These are phyloP conservation scores for Philhelius pedissequus DNA, from an alignment of 2,888 invertebrate genomes.

Conservation along the genomic window DNA sequence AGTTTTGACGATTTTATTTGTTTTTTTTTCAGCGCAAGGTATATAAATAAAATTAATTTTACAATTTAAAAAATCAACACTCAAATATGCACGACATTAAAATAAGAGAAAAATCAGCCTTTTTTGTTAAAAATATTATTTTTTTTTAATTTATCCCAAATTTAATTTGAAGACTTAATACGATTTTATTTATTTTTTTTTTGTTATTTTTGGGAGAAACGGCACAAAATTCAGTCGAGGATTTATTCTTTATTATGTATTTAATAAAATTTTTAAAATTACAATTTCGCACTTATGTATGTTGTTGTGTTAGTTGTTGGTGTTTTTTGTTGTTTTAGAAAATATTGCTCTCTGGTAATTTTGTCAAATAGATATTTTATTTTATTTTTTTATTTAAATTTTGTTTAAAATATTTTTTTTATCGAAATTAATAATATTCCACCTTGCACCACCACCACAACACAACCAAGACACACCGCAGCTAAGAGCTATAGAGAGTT, in stretches of 20 bases:
- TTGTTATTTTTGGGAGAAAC: slow-evolving; percentile 51
- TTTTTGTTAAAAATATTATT: slow-evolving; percentile 72
- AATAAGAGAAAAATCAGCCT: slow-evolving; percentile 78
- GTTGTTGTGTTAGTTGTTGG: neutral
- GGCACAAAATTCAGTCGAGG: slow-evolving; percentile 69
- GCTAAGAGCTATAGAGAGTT: slow-evolving; percentile 35
- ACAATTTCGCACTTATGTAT: slow-evolving; percentile 19
- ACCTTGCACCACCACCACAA: slow-evolving; percentile 62
- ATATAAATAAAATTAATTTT: slow-evolving; percentile 58
- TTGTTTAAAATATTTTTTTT: slow-evolving; percentile 11
- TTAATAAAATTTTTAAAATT: slow-evolving; percentile 6
- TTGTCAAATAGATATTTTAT: slow-evolving; percentile 36
- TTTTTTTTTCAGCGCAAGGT: slow-evolving; percentile 51
- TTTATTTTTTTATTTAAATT: neutral
- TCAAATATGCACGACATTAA: slow-evolving; percentile 77
- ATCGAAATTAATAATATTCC: slow-evolving; percentile 58
- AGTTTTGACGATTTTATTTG: slow-evolving; percentile 27
- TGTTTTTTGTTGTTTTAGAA: slow-evolving; percentile 7
- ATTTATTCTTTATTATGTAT: slow-evolving; percentile 24
- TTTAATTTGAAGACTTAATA: slow-evolving; percentile 36
- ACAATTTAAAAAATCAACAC: slow-evolving; percentile 63
- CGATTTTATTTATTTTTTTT: neutral
- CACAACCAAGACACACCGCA: slow-evolving; percentile 65
- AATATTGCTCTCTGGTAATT: slow-evolving; percentile 66
- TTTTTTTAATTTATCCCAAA: slow-evolving; percentile 27